A percentile compares a stretch with the other conserved stretches of the same genome.
phyloP scores from a whole-genome alignment of 92 coral and sea anemone species.

The Actinostola sp. region DNA sequence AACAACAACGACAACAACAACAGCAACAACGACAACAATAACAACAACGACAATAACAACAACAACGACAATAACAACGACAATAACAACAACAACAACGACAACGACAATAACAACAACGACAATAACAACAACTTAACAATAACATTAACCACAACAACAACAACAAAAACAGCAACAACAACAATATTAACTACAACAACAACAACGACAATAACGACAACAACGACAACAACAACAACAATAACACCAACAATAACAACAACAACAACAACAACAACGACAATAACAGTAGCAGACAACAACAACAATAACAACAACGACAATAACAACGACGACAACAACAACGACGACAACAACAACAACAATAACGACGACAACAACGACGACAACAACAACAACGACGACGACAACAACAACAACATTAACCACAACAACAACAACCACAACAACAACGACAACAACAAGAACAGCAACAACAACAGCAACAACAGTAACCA shows the following conservation, averaged over 20 bases:
- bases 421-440: not conserved
- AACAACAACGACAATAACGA: not conserved
- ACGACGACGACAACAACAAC: not conserved
- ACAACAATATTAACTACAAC: not conserved
- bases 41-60: too few species aligned
- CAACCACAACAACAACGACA: not conserved
- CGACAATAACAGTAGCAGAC: not conserved
- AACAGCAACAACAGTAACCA: not conserved
- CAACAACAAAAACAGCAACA: not conserved
- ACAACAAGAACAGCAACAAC: not conserved
- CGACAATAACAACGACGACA: not conserved
- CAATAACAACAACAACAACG: too few species aligned
- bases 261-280: conserved; percentile 2
- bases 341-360: not conserved
- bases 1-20: too few species aligned
- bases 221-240: conserved; percentile 3
- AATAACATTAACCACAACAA: too few species aligned
- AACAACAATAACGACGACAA: conserved; percentile 6
- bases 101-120: too few species aligned
- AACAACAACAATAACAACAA: not conserved
- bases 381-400: conserved; percentile 2
- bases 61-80: too few species aligned
- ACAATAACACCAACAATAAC: not conserved
- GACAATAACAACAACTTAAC: too few species aligned
- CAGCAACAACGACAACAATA: too few species aligned